A percentile compares a stretch with the other conserved stretches of the same genome.
phyloP scores from a whole-genome alignment of 2,113 vertebrate genomes.

The Brachionichthys hirsutus region DNA sequence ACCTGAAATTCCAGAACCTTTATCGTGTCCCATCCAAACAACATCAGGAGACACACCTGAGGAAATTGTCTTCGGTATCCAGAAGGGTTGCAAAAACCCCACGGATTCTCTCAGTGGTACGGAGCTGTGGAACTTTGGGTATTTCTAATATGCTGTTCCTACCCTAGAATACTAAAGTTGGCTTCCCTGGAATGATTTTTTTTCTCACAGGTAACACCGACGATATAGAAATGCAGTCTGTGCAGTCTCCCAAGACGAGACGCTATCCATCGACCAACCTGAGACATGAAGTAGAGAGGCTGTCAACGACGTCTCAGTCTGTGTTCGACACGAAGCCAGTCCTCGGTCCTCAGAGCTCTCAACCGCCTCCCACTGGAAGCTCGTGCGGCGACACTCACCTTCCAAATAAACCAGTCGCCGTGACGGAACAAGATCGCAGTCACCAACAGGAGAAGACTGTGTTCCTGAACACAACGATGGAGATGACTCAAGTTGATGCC shows the following conservation, averaged over 20 bases:
- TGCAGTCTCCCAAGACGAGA: neutral
- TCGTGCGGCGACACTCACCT: too few species aligned
- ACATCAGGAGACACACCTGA: too few species aligned
- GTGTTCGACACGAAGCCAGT: slow-evolving; percentile 9
- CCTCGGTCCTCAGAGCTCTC: neutral
- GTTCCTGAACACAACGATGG: slow-evolving; percentile 68
- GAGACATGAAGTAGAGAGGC: slow-evolving; percentile 34
- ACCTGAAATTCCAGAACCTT: neutral
- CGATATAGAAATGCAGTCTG: neutral
- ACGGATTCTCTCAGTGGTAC: slow-evolving; percentile 2
- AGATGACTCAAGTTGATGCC: slow-evolving; percentile 58
- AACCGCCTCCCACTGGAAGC: neutral
- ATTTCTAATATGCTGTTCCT: too few species aligned
- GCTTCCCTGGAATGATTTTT: too few species aligned
- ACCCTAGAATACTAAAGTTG: too few species aligned
- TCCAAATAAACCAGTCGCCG: neutral
- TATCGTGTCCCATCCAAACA: too few species aligned
- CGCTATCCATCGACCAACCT: slow-evolving; percentile 16
- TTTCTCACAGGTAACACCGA: slow-evolving; percentile 18
- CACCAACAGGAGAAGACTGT: slow-evolving; percentile 51
- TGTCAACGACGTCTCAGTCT: slow-evolving; percentile 21
- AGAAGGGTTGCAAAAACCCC: neutral
- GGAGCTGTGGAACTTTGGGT: neutral
- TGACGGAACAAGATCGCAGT: slow-evolving; percentile 1
- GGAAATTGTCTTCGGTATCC: neutral